Evolutionary conservation across 1,140 invertebrate genomes (phyloP).

Genomic region (Druon quercuslanigerum): DNA sequence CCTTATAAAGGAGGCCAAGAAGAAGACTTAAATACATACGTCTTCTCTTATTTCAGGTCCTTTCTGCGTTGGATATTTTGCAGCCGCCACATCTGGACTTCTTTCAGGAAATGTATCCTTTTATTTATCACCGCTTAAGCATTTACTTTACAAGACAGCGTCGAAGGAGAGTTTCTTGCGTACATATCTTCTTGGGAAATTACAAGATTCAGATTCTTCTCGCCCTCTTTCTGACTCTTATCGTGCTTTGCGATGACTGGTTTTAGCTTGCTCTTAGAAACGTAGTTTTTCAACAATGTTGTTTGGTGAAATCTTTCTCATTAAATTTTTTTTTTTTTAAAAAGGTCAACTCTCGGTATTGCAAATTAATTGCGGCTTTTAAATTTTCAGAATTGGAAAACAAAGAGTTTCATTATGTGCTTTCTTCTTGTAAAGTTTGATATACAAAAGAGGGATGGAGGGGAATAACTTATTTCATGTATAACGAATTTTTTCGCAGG

Average conservation of each 20-base stretch:
- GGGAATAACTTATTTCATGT: no score
- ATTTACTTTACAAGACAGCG: conserved; percentile 14
- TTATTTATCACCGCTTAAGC: conserved; percentile 64
- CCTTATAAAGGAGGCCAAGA: neutral
- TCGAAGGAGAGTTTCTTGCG: neutral
- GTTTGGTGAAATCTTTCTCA: no score
- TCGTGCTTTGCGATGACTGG: neutral
- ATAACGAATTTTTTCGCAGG: no score
- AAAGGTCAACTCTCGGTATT: no score
- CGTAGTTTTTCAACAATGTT: no score
- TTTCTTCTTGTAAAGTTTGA: no score
- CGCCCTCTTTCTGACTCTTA: neutral
- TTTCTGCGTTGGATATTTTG: conserved; percentile 96
- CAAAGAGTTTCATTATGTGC: no score
- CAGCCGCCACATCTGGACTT: conserved; percentile 98
- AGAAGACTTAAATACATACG: conserved; percentile 10
- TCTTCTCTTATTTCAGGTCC: conserved; percentile 83
- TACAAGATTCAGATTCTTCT: conserved; percentile 2
- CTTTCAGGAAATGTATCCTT: conserved; percentile 99
- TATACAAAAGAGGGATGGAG: no score
- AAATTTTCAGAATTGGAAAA: no score
- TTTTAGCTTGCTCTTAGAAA: no score
- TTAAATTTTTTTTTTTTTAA: no score
- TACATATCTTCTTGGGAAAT: neutral
- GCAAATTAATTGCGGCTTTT: no score